Percentiles rank a stretch among this genome's conserved stretches.
These are phyloP conservation scores for Lepas anatifera DNA, from an alignment of 2,888 invertebrate genomes.

Conservation along the genomic window DNA sequence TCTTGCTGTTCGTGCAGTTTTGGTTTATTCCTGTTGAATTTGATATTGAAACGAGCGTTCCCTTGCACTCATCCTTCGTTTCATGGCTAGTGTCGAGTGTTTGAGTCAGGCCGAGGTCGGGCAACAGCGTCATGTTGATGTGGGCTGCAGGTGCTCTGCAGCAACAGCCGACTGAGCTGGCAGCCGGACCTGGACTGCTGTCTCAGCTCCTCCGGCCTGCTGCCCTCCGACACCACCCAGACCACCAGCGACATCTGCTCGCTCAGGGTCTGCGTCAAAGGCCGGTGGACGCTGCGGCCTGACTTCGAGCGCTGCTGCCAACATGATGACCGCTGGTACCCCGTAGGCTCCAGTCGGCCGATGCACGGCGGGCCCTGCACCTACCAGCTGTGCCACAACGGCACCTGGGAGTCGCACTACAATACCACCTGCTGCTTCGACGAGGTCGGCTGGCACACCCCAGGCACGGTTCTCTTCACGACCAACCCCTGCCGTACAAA, in stretches of 20 bases:
- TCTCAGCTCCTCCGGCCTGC: neutral
- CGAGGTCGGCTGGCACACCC: neutral
- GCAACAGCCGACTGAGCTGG: neutral
- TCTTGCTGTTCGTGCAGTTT: no score
- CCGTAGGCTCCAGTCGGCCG: neutral
- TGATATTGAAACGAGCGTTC: no score
- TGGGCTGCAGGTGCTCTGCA: neutral
- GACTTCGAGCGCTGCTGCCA: neutral
- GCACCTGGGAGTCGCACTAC: neutral
- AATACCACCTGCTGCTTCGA: conserved; percentile 9
- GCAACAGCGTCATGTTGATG: no score
- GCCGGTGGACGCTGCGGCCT: neutral
- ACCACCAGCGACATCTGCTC: neutral
- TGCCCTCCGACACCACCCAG: neutral
- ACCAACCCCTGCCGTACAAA: neutral
- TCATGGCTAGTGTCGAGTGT: no score
- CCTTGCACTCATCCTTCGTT: no score
- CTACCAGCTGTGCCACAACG: neutral
- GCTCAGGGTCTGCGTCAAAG: neutral
- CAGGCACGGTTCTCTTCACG: neutral
- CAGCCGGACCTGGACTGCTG: neutral
- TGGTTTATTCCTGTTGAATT: no score
- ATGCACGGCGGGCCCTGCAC: neutral
- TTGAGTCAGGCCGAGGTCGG: no score
- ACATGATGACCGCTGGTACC: neutral